A percentile compares a stretch with the other conserved stretches of the same genome.
These are phyloP conservation scores for Crotalus horridus DNA, from an alignment of 2,113 vertebrate species.

Conservation along the genomic window DNA sequence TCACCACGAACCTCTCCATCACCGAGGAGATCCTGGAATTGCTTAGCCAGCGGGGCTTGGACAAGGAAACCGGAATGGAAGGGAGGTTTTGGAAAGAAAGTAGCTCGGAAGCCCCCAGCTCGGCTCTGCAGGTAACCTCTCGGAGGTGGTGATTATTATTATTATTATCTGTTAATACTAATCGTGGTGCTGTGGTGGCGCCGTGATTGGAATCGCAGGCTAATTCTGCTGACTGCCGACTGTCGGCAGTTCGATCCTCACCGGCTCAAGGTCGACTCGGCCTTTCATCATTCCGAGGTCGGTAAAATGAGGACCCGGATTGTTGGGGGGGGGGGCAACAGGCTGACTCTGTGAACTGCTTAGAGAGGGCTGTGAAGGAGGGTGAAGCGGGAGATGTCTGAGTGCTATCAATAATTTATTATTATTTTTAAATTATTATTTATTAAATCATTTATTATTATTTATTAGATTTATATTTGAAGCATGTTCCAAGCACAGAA, in stretches of 20 bases:
- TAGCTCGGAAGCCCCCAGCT: neutral
- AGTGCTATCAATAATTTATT: no score
- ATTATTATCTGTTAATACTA: neutral
- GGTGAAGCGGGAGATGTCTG: no score
- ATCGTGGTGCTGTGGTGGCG: neutral
- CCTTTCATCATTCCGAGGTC: neutral
- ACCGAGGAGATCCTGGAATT: slow-evolving; percentile 86
- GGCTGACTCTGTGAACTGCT: no score
- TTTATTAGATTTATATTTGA: neutral
- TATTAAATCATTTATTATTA: no score
- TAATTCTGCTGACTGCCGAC: neutral
- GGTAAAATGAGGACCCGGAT: neutral
- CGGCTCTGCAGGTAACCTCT: neutral
- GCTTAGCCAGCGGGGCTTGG: slow-evolving; percentile 76
- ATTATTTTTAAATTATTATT: no score
- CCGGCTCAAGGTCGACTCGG: neutral
- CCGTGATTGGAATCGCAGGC: neutral
- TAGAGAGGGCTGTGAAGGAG: no score
- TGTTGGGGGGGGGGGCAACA: neutral
- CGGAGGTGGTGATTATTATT: neutral
- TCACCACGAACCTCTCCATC: slow-evolving; percentile 74
- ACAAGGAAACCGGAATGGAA: neutral
- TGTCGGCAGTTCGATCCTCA: neutral
- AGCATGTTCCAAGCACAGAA: neutral
- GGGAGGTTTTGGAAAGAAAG: neutral